These are phyloP conservation scores for Lycaon pictus DNA, from an alignment of 2,113 vertebrate species.

Conservation along the genomic window DNA sequence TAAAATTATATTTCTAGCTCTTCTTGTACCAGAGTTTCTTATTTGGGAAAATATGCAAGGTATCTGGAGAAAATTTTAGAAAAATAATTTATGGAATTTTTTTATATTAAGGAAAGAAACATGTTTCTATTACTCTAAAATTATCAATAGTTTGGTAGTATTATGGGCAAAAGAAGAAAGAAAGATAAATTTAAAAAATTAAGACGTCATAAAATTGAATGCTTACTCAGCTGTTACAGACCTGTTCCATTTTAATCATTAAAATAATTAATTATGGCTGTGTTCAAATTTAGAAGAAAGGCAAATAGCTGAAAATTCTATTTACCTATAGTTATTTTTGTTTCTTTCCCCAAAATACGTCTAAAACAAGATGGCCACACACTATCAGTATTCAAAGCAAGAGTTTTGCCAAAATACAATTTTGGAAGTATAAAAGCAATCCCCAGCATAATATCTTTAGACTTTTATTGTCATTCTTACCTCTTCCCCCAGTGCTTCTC, in stretches of 20 bases:
- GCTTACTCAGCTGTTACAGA: not conserved
- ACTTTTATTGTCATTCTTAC: not conserved
- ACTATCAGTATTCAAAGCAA: not conserved
- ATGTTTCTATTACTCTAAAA: not conserved
- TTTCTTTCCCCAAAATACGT: not conserved
- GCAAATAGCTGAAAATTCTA: not conserved
- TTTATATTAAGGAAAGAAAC: not conserved
- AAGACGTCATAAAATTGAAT: not conserved
- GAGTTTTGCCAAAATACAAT: not conserved
- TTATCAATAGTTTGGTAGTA: conserved; percentile 11
- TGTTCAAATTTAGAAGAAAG: conserved; percentile 5
- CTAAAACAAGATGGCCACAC: not conserved
- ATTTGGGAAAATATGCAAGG: not conserved
- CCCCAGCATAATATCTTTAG: not conserved
- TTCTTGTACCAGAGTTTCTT: not conserved
- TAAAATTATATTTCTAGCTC: conserved; percentile 30
- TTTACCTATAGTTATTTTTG: not conserved
- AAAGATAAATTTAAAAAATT: not conserved
- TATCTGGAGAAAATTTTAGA: not conserved
- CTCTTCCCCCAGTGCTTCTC: not conserved
- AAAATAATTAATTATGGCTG: not conserved
- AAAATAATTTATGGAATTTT: conserved; percentile 7
- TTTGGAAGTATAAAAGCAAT: not conserved
- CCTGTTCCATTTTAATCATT: not conserved
- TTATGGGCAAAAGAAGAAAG: not conserved